Evolutionary conservation across 1,140 invertebrate genomes (phyloP), one percentile per base, ranked within the genome.

Genomic region (Linepithema humile): DNA sequence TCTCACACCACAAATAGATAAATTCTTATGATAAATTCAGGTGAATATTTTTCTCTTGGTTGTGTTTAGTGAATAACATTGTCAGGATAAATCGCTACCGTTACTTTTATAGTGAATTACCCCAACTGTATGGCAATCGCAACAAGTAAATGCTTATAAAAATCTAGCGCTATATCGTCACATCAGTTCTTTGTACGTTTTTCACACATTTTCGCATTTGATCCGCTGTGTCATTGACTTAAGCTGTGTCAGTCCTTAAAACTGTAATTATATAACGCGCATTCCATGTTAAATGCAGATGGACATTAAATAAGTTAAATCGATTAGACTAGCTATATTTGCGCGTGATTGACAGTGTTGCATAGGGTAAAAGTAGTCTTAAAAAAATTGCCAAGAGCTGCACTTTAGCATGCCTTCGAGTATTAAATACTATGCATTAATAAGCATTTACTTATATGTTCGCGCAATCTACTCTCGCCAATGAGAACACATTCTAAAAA

Each of bases 261-360:
- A 32, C 60, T 67, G 67, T 77, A 82, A 74, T 40, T 43, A 60
- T 10, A 17, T 23, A n/a, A n/a, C n/a, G n/a, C 67, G 32, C 32
- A 78, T 35, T 77, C 35, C 40, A 72, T 23, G 75, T 83, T 59
- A 73, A 78, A 73, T 85, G 43, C 48, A 35, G 59, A 50, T 65
- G 26, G 40, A 85, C 80, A 75, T 88, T 59, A 88, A 85, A 84
- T 86, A n/a, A 64, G 26, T 78, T 74, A 17, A n/a, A 48, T 85
- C 83, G 69, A 59, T 26, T 77, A 65, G 73, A 85, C 67, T 86
- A 89, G 87, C 45, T 78, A 35, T n/a, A n/a, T 83, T 84, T 86
- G 87, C 59, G 55, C 45, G n/a, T n/a, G 78, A 20, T 55, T 65
- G 53, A 60, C 43, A 80, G 50, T 53, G 10, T 87, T 84, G 29